A percentile compares a stretch with the other conserved stretches of the same genome.
These are phyloP conservation scores for Panurus biarmicus DNA, from an alignment of 2,113 vertebrate species.

Conservation along the genomic window DNA sequence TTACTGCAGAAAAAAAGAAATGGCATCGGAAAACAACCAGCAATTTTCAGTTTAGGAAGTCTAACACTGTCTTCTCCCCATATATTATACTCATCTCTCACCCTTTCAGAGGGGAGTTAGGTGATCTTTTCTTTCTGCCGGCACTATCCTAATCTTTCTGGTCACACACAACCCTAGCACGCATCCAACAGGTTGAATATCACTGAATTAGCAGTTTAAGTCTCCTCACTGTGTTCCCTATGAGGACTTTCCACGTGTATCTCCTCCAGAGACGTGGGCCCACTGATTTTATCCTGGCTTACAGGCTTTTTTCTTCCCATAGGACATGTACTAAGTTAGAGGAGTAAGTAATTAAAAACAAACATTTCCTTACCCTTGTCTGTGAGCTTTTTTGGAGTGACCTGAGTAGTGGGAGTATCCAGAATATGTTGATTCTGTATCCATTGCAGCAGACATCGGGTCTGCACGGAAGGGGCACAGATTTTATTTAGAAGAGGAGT, in stretches of 20 bases:
- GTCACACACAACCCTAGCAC: background rate
- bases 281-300: background rate
- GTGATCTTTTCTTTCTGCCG: background rate
- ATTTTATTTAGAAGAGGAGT: background rate
- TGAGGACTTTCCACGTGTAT: rapidly evolving
- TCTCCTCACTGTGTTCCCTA: background rate
- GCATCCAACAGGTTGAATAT: background rate
- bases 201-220: background rate
- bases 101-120: background rate
- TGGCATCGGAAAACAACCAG: background rate
- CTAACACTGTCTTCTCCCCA: background rate
- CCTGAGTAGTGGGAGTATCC: conserved; percentile 95
- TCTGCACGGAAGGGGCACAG: background rate
- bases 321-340: background rate
- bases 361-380: conserved; percentile 81
- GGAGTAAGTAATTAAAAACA: background rate
- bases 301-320: background rate
- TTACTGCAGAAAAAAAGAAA: background rate
- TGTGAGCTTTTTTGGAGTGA: conserved; percentile 89
- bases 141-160: background rate
- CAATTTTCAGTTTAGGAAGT: background rate
- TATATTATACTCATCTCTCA: background rate
- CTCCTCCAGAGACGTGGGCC: background rate
- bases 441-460: conserved; percentile 77
- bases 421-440: conserved; percentile 95